phyloP scores from a whole-genome alignment of 1,140 invertebrate genomes.

The Acyrthosiphon pisum region DNA sequence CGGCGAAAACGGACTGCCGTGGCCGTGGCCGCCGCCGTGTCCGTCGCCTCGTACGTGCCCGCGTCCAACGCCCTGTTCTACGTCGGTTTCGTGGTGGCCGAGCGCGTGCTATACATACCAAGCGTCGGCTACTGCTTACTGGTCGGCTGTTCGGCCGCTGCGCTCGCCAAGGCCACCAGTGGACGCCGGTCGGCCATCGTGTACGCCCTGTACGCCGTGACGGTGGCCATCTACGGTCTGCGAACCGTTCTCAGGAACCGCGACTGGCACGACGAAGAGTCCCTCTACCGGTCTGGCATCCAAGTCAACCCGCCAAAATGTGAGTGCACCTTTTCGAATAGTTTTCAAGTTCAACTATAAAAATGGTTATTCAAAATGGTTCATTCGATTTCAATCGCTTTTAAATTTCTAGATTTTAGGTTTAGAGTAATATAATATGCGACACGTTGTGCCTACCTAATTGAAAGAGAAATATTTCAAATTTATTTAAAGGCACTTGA shows the following conservation, averaged over 20 bases:
- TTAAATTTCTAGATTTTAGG: too few species aligned
- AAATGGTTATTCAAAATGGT: too few species aligned
- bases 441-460: too few species aligned
- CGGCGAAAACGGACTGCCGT: background rate
- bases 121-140: slow-evolving; percentile 93
- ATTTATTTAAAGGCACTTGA: too few species aligned
- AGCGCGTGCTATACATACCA: slow-evolving; percentile 91
- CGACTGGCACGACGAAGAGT: slow-evolving; percentile 93
- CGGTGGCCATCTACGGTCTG: slow-evolving; percentile 64
- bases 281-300: slow-evolving; percentile 87
- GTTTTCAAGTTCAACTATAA: too few species aligned
- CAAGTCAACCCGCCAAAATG: slow-evolving; percentile 95
- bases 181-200: background rate
- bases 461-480: too few species aligned
- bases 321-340: slow-evolving; percentile 64
- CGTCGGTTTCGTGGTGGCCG: slow-evolving; percentile 95
- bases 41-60: slow-evolving; percentile 87
- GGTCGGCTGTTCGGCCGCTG: slow-evolving; percentile 72
- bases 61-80: slow-evolving; percentile 94
- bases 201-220: background rate
- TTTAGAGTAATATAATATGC: too few species aligned
- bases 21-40: slow-evolving; percentile 67
- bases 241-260: slow-evolving; percentile 82
- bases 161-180: slow-evolving; percentile 60
- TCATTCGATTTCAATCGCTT: too few species aligned